phyloP scores from a whole-genome alignment of 2,113 vertebrate genomes.

The Syngnathus scovelli region DNA sequence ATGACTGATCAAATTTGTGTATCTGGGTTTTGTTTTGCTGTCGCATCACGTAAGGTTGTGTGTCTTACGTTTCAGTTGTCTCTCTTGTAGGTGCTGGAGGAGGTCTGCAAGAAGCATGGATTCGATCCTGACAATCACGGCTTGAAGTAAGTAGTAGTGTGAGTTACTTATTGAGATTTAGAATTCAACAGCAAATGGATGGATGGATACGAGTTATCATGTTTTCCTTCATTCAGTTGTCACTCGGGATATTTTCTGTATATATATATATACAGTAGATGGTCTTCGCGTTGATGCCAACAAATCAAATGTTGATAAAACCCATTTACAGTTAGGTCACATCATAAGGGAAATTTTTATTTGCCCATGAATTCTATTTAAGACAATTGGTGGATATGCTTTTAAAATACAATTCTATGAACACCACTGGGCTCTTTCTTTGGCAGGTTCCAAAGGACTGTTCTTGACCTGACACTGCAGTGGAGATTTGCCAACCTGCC shows the following conservation, averaged over 20 bases:
- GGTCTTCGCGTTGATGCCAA: not conserved
- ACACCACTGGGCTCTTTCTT: not conserved
- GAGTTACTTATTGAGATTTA: not conserved
- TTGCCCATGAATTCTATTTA: not conserved
- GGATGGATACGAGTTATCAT: not conserved
- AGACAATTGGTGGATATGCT: not conserved
- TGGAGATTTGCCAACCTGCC: slow-evolving; percentile 94
- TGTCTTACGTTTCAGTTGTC: not conserved
- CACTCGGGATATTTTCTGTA: not conserved
- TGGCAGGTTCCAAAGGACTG: slow-evolving; percentile 87
- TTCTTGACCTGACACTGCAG: slow-evolving; percentile 85
- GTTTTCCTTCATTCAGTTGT: not conserved
- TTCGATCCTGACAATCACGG: slow-evolving; percentile 82
- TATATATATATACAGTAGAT: not conserved
- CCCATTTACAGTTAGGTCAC: not conserved
- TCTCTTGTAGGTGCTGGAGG: slow-evolving; percentile 81
- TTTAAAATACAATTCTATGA: not conserved
- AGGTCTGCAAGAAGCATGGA: slow-evolving; percentile 84
- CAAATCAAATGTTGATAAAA: not conserved
- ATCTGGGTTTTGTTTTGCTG: not conserved
- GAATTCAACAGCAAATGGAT: not conserved
- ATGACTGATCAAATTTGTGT: slow-evolving; percentile 54
- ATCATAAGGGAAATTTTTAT: not conserved
- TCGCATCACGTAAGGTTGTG: not conserved
- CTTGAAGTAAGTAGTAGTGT: slow-evolving; percentile 80